These are phyloP conservation scores for Acleris sparsana DNA, from an alignment of 2,888 invertebrate genomes.

Conservation along the genomic window DNA sequence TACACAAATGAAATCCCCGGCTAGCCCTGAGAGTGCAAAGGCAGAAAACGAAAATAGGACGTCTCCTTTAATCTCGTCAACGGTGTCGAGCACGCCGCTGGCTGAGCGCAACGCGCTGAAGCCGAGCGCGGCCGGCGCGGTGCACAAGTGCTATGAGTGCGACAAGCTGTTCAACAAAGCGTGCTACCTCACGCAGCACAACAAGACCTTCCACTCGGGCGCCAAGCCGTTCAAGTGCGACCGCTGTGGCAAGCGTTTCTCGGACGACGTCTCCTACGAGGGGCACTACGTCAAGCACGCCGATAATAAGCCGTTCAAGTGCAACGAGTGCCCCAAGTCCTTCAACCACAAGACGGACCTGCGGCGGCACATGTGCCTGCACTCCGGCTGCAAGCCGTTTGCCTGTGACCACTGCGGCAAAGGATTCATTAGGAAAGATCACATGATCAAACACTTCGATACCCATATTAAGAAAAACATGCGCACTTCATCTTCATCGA, in stretches of 20 bases:
- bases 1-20: slow-evolving; percentile 76
- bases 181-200: slow-evolving; percentile 95
- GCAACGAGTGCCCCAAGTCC: slow-evolving; percentile 92
- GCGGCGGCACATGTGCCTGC: slow-evolving; percentile 92
- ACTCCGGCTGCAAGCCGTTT: slow-evolving; percentile 93
- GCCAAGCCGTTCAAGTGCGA: slow-evolving; percentile 93
- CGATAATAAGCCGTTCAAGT: slow-evolving; percentile 93
- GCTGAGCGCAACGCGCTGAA: slow-evolving; percentile 72
- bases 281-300: slow-evolving; percentile 90
- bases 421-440: slow-evolving; percentile 95
- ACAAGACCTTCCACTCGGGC: slow-evolving; percentile 94
- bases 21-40: slow-evolving; percentile 76
- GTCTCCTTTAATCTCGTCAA: slow-evolving; percentile 70
- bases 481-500: slow-evolving; percentile 58
- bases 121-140: slow-evolving; percentile 55
- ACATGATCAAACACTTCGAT: slow-evolving; percentile 94
- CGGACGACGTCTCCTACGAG: slow-evolving; percentile 87
- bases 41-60: slow-evolving; percentile 67
- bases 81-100: slow-evolving; percentile 72
- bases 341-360: slow-evolving; percentile 96
- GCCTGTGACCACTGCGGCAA: slow-evolving; percentile 92
- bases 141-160: slow-evolving; percentile 91
- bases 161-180: slow-evolving; percentile 93
- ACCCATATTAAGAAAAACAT: slow-evolving; percentile 88
- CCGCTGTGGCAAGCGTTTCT: slow-evolving; percentile 93